phyloP scores from a whole-genome alignment of 2,797 vertebrate species.

The Eremophila alpestris region DNA sequence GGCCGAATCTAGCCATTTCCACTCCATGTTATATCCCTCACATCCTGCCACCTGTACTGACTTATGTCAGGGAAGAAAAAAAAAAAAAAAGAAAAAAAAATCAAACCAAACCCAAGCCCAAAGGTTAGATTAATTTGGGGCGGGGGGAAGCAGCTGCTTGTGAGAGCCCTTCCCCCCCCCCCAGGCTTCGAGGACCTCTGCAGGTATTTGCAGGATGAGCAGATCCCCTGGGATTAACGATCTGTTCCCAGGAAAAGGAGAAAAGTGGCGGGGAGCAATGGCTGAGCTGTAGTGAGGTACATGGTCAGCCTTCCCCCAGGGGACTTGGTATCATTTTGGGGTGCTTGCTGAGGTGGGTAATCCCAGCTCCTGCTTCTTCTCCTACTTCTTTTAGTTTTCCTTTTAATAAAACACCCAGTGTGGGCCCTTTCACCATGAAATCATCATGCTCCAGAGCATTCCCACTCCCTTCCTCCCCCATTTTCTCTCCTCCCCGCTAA shows the following conservation, averaged over 20 bases:
- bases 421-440: background rate
- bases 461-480: background rate
- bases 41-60: conserved; percentile 9
- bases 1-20: background rate
- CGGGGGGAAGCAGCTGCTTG: background rate
- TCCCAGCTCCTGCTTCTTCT: background rate
- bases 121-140: background rate
- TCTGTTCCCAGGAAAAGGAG: background rate
- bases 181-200: background rate
- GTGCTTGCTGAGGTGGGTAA: background rate
- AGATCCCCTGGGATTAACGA: background rate
- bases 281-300: background rate
- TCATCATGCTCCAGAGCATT: background rate
- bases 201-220: background rate
- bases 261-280: background rate
- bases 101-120: background rate
- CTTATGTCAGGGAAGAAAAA: background rate
- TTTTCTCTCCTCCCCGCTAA: background rate
- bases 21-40: background rate
- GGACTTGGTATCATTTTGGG: background rate
- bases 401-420: background rate
- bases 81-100: background rate
- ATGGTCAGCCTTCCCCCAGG: background rate
- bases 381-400: background rate
- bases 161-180: background rate